A percentile compares a stretch with the other conserved stretches of the same genome.
These are phyloP conservation scores for Aromia moschata DNA, from an alignment of 2,888 invertebrate species.

Conservation along the genomic window DNA sequence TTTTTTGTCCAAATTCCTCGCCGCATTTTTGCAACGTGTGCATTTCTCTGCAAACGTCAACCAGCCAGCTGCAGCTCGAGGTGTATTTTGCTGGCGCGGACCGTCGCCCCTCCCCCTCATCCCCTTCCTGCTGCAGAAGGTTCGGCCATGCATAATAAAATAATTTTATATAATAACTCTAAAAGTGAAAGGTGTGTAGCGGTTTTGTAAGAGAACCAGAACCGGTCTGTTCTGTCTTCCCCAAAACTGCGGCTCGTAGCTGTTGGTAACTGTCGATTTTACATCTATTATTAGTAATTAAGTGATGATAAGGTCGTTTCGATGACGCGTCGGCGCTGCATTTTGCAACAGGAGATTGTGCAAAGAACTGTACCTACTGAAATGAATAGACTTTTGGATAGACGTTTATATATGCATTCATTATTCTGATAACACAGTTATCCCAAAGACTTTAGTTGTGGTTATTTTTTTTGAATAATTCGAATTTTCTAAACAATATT, in stretches of 20 bases:
- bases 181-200: slow-evolving; percentile 36
- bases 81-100: too few species aligned
- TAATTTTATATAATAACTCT: slow-evolving; percentile 29
- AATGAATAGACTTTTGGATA: too few species aligned
- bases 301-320: not conserved
- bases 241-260: not conserved
- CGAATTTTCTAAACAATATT: too few species aligned
- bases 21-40: not conserved
- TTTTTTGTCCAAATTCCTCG: too few species aligned
- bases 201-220: slow-evolving; percentile 29
- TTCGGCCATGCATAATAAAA: slow-evolving; percentile 11
- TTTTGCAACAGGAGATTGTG: not conserved
- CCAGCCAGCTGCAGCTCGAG: too few species aligned
- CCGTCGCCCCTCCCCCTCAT: too few species aligned
- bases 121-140: not conserved
- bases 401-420: too few species aligned
- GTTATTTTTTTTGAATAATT: too few species aligned
- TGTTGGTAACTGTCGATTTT: not conserved
- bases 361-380: too few species aligned
- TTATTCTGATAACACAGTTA: too few species aligned
- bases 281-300: not conserved
- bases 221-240: slow-evolving; percentile 33
- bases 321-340: not conserved
- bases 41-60: not conserved
- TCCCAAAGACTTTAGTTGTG: too few species aligned